Conservation (phyloP, 2,797 vertebrate species). For the Pipistrellus pipistrellus region DNA sequence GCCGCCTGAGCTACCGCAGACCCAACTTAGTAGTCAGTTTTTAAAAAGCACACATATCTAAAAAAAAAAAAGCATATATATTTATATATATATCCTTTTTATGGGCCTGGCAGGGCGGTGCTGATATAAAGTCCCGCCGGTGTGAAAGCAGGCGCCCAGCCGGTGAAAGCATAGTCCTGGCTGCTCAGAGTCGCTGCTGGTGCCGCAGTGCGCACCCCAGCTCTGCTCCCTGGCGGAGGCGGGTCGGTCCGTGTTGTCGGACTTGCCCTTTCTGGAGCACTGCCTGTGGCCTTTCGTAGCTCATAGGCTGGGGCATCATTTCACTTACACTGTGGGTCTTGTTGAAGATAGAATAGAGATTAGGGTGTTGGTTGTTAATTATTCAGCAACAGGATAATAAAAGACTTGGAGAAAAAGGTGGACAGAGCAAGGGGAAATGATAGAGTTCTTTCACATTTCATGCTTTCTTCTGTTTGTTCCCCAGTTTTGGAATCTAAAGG, state of each 20-base stretch:
- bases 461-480: not conserved
- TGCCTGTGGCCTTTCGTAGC: not conserved
- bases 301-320: not conserved
- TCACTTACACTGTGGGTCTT: not conserved
- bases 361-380: not conserved
- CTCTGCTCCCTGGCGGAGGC: not conserved
- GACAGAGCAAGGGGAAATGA: not conserved
- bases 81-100: no score
- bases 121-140: no score
- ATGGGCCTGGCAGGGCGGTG: no score
- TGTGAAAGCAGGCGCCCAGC: no score
- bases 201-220: fast-evolving
- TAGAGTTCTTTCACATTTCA: not conserved
- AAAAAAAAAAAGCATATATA: not conserved
- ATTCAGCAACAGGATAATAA: not conserved
- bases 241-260: fast-evolving
- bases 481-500: not conserved
- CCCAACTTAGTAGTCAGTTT: not conserved
- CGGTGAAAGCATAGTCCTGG: no score
- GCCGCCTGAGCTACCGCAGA: not conserved
- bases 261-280: not conserved
- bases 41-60: not conserved
- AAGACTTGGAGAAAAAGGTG: constrained; percentile 3
- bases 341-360: not conserved
- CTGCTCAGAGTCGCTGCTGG: no score